A percentile compares a stretch with the other conserved stretches of the same genome.
Evolutionary conservation across 2,797 vertebrate genomes (phyloP).

Genomic region (Steatocranus sp.): DNA sequence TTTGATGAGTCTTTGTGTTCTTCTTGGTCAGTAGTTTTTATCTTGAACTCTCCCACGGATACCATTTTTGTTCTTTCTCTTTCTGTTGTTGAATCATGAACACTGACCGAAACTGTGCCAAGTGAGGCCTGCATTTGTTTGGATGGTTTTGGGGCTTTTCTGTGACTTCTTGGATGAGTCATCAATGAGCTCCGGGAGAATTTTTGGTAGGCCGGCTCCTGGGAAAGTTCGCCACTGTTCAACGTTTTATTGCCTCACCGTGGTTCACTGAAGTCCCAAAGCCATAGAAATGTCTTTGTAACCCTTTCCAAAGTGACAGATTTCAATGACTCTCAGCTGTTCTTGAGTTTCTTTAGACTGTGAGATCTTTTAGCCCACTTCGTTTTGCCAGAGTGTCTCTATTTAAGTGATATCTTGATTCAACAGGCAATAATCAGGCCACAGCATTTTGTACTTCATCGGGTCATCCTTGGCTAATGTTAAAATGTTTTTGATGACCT

Average conservation of each 20-base stretch:
- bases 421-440: not conserved
- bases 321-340: not conserved
- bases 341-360: not conserved
- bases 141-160: not conserved
- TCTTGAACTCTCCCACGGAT: not conserved
- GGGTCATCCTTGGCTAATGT: not conserved
- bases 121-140: not conserved
- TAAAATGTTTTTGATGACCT: not conserved
- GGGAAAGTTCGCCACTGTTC: not conserved
- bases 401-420: not conserved
- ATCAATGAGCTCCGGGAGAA: not conserved
- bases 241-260: not conserved
- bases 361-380: not conserved
- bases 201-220: not conserved
- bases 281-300: not conserved
- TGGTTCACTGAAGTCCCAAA: not conserved
- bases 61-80: not conserved
- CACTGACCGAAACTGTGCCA: not conserved
- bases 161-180: not conserved
- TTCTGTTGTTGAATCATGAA: not conserved
- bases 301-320: not conserved
- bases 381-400: not conserved
- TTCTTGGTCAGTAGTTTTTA: not conserved
- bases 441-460: not conserved
- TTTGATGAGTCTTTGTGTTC: not conserved